Evolutionary conservation across 1,140 invertebrate genomes (phyloP).

Genomic region (Brachionus asplanchnoidis): DNA sequence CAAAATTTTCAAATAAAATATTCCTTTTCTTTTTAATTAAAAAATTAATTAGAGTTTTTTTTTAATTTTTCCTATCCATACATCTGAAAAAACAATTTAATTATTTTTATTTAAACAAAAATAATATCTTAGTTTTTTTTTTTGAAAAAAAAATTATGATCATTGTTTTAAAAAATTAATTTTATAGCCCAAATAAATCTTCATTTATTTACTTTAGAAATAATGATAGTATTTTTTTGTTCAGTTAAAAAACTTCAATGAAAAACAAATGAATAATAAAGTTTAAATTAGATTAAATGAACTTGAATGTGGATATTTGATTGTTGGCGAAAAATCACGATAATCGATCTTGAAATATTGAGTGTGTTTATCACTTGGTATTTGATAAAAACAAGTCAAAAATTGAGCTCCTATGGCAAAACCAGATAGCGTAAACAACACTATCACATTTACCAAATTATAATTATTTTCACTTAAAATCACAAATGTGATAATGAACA

Average conservation of each 20-base stretch:
- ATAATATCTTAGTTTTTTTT: too few species aligned
- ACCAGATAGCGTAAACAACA: neutral
- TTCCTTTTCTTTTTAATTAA: too few species aligned
- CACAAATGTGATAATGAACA: neutral
- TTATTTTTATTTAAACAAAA: too few species aligned
- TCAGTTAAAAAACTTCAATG: neutral
- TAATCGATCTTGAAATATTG: neutral
- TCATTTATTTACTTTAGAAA: neutral
- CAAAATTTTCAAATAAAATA: too few species aligned
- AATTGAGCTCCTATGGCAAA: neutral
- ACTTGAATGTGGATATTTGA: neutral
- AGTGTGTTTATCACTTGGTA: neutral
- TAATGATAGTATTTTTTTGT: neutral
- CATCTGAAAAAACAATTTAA: too few species aligned
- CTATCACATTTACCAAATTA: neutral
- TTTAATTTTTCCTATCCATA: too few species aligned
- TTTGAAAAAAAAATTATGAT: too few species aligned
- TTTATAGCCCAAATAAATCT: too few species aligned
- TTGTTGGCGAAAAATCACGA: neutral
- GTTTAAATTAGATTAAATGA: neutral
- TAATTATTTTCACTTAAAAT: neutral
- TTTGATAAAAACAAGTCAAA: neutral
- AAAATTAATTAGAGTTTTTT: too few species aligned
- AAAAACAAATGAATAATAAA: neutral
- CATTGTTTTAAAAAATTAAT: too few species aligned